Evolutionary conservation across 2,888 invertebrate genomes (phyloP).

Genomic region (Pollenia labialis): DNA sequence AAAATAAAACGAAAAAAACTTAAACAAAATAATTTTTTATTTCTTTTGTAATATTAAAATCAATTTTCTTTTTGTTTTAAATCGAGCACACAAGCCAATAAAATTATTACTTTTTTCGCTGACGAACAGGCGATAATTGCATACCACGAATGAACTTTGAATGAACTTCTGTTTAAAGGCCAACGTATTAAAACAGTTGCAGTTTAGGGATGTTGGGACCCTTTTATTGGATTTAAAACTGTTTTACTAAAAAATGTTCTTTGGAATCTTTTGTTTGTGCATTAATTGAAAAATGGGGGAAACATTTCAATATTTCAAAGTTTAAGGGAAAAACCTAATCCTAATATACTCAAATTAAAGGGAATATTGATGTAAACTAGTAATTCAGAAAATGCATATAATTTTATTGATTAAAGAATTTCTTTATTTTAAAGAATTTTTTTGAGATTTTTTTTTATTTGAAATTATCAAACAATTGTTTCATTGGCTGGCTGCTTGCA

Average conservation of each 20-base stretch:
- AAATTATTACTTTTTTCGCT: slow-evolving; percentile 5
- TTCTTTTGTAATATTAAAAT: neutral
- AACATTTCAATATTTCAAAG: too few species aligned
- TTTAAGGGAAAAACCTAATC: too few species aligned
- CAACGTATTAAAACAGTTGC: too few species aligned
- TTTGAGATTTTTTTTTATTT: neutral
- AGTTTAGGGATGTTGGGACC: too few species aligned
- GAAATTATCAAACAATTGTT: slow-evolving; percentile 16
- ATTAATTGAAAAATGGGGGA: too few species aligned
- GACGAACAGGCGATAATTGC: neutral
- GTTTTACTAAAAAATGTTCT: too few species aligned
- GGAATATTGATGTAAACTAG: too few species aligned
- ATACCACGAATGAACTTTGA: neutral
- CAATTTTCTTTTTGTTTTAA: slow-evolving; percentile 29
- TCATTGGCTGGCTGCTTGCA: neutral
- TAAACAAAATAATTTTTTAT: neutral
- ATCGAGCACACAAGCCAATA: slow-evolving; percentile 7
- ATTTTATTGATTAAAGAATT: slow-evolving; percentile 42
- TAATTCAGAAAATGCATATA: neutral
- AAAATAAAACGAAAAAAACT: neutral
- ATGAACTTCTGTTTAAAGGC: too few species aligned
- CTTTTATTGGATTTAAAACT: too few species aligned
- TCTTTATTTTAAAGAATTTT: slow-evolving; percentile 24
- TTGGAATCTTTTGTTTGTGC: too few species aligned
- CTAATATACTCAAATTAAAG: too few species aligned